These are phyloP conservation scores for Girardia tigrina DNA, from an alignment of 2,888 invertebrate genomes.

Conservation along the genomic window DNA sequence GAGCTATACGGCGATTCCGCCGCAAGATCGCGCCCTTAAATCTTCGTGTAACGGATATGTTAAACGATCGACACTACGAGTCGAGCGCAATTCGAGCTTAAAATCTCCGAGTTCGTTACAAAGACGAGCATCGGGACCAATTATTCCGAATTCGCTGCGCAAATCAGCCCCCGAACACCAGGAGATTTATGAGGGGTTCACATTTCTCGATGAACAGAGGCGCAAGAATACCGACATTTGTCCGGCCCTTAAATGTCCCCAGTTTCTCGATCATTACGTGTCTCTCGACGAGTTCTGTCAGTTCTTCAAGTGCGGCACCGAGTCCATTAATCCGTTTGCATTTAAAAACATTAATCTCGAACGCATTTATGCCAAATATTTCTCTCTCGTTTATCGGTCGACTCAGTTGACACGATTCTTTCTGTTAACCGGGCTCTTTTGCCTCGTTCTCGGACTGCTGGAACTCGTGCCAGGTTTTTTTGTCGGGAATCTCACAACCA, in stretches of 20 bases:
- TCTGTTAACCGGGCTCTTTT: neutral
- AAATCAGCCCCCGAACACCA: slow-evolving; percentile 17
- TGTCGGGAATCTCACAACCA: neutral
- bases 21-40: slow-evolving; percentile 4
- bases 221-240: neutral
- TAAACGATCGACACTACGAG: neutral
- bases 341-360: slow-evolving; percentile 5
- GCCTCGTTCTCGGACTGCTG: neutral
- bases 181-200: neutral
- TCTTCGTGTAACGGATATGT: slow-evolving; percentile 9
- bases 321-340: neutral
- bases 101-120: neutral
- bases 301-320: neutral
- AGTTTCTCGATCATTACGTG: neutral
- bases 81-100: neutral
- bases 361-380: slow-evolving; percentile 6
- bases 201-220: slow-evolving; percentile 9
- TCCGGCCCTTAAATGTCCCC: neutral
- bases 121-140: slow-evolving; percentile 8
- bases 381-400: neutral
- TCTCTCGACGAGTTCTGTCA: neutral
- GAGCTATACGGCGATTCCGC: slow-evolving; percentile 1
- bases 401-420: neutral
- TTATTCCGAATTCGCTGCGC: neutral
- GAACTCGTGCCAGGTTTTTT: neutral